These are phyloP conservation scores for Agelaius tricolor DNA, from an alignment of 2,113 vertebrate species.

Conservation along the genomic window DNA sequence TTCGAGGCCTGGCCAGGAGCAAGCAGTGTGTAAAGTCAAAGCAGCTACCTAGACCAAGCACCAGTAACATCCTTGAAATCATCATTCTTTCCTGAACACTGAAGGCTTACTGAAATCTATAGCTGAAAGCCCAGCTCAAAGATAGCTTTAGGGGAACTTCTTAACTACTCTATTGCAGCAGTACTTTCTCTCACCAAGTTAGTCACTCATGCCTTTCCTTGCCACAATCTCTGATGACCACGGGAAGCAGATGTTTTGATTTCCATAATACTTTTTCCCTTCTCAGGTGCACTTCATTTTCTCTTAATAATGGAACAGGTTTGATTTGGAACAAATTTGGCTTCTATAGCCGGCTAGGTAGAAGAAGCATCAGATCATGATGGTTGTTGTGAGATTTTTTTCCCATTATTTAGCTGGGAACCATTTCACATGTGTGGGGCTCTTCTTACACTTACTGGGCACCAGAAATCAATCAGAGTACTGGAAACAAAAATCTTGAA, in stretches of 20 bases:
- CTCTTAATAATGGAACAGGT: background rate
- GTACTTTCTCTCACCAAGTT: rapidly evolving
- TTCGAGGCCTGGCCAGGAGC: background rate
- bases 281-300: background rate
- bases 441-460: background rate
- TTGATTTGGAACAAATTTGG: background rate
- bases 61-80: background rate
- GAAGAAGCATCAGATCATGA: background rate
- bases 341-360: background rate
- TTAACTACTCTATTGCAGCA: background rate
- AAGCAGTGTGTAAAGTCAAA: rapidly evolving
- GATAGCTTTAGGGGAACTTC: background rate
- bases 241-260: background rate
- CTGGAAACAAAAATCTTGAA: background rate
- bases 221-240: background rate
- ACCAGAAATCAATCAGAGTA: background rate
- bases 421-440: background rate
- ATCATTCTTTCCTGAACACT: background rate
- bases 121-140: background rate
- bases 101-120: background rate
- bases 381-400: background rate
- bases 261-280: background rate
- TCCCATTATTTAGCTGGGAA: background rate
- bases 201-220: background rate
- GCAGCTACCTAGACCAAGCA: background rate